These are phyloP conservation scores for Brachionus manjavacas DNA, from an alignment of 1,140 invertebrate genomes.

Conservation along the genomic window DNA sequence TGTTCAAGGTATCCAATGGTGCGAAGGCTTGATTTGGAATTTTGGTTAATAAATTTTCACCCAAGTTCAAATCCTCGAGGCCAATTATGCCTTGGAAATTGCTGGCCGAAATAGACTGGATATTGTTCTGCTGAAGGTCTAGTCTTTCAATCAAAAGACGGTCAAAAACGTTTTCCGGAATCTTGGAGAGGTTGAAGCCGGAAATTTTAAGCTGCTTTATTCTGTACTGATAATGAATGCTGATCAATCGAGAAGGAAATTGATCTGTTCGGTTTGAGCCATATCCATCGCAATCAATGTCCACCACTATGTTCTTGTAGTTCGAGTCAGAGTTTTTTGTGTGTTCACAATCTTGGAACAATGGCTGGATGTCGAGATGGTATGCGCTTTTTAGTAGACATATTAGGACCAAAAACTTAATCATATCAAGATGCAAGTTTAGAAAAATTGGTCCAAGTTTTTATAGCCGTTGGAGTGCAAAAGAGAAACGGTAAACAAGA, in stretches of 20 bases:
- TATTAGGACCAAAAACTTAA: not conserved
- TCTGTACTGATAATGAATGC: not conserved
- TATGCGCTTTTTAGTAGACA: not conserved
- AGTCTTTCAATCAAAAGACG: conserved; percentile 3
- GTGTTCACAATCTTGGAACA: not conserved
- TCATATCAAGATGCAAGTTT: not conserved
- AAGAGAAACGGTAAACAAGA: not conserved
- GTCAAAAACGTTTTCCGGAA: not conserved
- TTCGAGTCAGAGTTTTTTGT: conserved; percentile 1
- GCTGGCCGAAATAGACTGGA: not conserved
- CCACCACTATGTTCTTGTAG: conserved; percentile 1
- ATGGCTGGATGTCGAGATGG: not conserved
- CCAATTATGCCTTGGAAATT: not conserved
- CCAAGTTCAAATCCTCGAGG: not conserved
- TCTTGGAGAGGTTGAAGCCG: not conserved
- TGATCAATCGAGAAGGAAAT: not conserved
- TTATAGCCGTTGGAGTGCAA: not conserved
- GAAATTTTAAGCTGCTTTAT: not conserved
- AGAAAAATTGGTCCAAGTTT: not conserved
- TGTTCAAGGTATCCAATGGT: not conserved
- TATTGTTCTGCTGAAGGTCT: not conserved
- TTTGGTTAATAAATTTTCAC: not conserved
- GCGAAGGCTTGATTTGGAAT: not conserved
- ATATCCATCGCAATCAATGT: conserved; percentile 6
- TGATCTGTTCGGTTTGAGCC: not conserved